Percentiles rank a stretch among this genome's conserved stretches.
Evolutionary conservation across 2,113 vertebrate species (phyloP).

Genomic region (Synodontis membranacea): DNA sequence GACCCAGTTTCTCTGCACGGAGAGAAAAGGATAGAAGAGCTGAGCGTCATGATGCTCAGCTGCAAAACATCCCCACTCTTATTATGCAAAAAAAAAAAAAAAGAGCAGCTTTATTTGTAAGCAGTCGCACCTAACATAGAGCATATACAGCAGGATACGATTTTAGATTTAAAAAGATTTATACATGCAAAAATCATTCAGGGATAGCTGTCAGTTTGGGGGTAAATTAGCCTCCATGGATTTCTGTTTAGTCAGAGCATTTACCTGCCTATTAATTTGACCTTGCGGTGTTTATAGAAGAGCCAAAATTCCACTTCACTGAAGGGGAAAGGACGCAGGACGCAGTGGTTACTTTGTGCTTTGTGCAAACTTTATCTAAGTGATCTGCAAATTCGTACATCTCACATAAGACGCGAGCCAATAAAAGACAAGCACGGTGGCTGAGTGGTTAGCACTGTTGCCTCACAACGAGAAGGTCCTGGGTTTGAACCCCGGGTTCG

Average conservation of each 20-base stretch:
- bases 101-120: constrained; percentile 4
- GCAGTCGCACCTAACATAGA: too few species aligned
- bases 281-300: neutral
- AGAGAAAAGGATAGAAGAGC: constrained; percentile 21
- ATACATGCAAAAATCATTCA: neutral
- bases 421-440: neutral
- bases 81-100: neutral
- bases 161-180: neutral
- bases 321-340: neutral
- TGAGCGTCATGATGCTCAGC: constrained; percentile 8
- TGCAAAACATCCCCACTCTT: neutral
- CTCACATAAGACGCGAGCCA: neutral
- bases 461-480: too few species aligned
- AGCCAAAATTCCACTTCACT: neutral
- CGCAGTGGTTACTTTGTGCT: neutral
- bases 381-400: neutral
- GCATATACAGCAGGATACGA: neutral
- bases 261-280: neutral
- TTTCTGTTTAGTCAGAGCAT: neutral
- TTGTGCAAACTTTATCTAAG: neutral
- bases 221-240: neutral
- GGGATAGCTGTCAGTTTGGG: neutral
- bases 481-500: too few species aligned
- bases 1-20: constrained; percentile 29
- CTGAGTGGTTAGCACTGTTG: too few species aligned